phyloP scores from a whole-genome alignment of 1,140 invertebrate species.

The Holcopasites calliopsidis region DNA sequence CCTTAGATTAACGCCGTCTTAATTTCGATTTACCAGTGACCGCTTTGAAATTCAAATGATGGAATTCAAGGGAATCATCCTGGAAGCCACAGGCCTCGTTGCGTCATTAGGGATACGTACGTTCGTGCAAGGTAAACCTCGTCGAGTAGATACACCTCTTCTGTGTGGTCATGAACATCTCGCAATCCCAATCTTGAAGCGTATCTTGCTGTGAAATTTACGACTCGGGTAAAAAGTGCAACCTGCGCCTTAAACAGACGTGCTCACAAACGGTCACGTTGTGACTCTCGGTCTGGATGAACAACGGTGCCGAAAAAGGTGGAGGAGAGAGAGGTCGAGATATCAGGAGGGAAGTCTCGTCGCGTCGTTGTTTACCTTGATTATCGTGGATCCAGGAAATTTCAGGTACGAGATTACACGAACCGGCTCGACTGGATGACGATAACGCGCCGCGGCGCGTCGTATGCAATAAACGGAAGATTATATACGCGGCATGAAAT shows the following conservation, averaged over 20 bases:
- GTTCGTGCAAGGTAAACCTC: neutral
- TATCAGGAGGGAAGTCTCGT: conserved; percentile 26
- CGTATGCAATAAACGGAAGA: neutral
- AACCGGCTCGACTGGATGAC: neutral
- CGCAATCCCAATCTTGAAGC: neutral
- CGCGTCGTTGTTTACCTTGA: conserved; percentile 56
- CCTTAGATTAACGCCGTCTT: neutral
- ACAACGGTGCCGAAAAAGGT: neutral
- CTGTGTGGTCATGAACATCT: neutral
- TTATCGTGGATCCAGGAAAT: conserved; percentile 50
- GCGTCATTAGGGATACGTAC: neutral
- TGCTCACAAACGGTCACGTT: neutral
- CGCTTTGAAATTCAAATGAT: conserved; percentile 25
- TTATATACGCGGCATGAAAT: conserved; percentile 4
- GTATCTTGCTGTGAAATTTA: conserved; percentile 20
- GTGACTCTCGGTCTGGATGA: neutral
- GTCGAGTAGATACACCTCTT: neutral
- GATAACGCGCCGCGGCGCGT: conserved; percentile 4
- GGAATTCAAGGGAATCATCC: neutral
- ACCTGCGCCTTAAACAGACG: neutral
- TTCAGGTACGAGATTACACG: conserved; percentile 47
- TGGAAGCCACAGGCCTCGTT: neutral
- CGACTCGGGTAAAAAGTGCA: conserved; percentile 13
- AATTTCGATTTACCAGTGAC: neutral
- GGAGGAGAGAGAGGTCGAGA: neutral